These are phyloP conservation scores for Vollenhovia emeryi DNA, from an alignment of 1,140 invertebrate species.

Conservation along the genomic window DNA sequence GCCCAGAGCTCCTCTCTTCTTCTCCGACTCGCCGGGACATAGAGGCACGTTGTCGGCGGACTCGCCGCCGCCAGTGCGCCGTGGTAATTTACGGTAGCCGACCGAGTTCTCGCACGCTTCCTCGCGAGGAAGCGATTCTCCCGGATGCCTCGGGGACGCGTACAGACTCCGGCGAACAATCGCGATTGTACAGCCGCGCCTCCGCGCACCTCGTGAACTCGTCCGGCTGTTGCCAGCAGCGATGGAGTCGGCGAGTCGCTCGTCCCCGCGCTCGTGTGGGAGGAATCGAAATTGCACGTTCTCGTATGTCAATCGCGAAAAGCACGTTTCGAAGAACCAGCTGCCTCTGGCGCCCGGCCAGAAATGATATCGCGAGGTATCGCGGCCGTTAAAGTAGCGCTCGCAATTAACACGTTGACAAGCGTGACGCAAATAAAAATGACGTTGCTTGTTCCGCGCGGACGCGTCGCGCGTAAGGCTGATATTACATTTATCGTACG, in stretches of 20 bases:
- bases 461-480: not conserved
- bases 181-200: not conserved
- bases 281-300: not conserved
- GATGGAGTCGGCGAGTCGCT: not conserved
- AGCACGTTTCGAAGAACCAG: not conserved
- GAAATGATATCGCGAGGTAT: constrained; percentile 11
- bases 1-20: constrained; percentile 63
- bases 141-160: not conserved
- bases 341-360: not conserved
- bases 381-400: not conserved
- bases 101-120: not conserved
- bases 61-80: constrained; percentile 27
- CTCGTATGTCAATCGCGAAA: not conserved
- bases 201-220: not conserved
- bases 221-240: not conserved
- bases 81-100: not conserved
- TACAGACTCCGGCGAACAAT: not conserved
- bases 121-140: not conserved
- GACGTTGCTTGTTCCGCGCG: not conserved
- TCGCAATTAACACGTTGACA: not conserved
- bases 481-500: too few species aligned
- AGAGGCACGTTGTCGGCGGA: constrained; percentile 27
- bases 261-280: not conserved
- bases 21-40: constrained; percentile 45
- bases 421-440: constrained; percentile 1